A percentile compares a stretch with the other conserved stretches of the same genome.
These are phyloP conservation scores for Agrilus biguttatus DNA, from an alignment of 2,888 invertebrate genomes.

Conservation along the genomic window DNA sequence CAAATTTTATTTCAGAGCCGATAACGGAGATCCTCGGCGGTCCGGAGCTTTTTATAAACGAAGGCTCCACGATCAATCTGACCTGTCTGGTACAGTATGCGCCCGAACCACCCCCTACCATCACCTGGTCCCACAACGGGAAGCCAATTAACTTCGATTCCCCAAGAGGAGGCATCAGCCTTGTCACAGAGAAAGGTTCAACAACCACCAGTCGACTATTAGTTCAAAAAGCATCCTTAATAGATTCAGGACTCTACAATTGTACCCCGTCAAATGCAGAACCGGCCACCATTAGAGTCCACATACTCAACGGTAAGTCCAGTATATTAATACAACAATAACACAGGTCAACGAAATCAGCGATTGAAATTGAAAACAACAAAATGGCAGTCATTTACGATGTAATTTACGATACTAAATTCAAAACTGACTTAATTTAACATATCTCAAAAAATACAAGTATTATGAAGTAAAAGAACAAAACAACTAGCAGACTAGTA, in stretches of 20 bases:
- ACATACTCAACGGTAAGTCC: constrained; percentile 71
- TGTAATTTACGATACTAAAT: no score
- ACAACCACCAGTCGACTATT: constrained; percentile 71
- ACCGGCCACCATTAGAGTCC: constrained; percentile 63
- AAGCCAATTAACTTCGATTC: constrained; percentile 85
- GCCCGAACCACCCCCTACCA: constrained; percentile 70
- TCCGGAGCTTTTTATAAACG: constrained; percentile 71
- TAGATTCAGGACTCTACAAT: constrained; percentile 71
- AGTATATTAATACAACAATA: no score
- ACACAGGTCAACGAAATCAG: no score
- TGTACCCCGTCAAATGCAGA: constrained; percentile 76
- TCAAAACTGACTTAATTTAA: no score
- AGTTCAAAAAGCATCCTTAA: constrained; percentile 65
- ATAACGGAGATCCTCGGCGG: constrained; percentile 70
- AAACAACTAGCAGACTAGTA: no score
- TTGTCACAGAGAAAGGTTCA: constrained; percentile 74
- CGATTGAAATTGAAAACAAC: no score
- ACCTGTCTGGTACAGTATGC: constrained; percentile 74
- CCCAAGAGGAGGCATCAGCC: constrained; percentile 72
- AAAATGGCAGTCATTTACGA: no score
- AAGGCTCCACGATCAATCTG: constrained; percentile 77
- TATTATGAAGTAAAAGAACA: no score
- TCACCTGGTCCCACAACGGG: constrained; percentile 71
- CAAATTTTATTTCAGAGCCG: constrained; percentile 46
- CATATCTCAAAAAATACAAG: no score